phyloP scores from a whole-genome alignment of 2,797 vertebrate species.

The Cynodonichthys magdalenae region DNA sequence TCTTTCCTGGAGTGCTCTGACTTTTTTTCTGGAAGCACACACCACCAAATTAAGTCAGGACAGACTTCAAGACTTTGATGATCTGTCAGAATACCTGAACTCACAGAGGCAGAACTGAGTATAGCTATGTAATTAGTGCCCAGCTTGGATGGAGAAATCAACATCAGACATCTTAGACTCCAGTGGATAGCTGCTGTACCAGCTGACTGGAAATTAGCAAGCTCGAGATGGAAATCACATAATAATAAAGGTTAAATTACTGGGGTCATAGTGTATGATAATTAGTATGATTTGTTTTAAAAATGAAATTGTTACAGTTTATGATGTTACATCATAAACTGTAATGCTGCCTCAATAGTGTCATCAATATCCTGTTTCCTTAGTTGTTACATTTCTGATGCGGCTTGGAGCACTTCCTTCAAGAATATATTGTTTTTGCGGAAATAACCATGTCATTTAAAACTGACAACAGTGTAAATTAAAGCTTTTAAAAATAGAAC shows the following conservation, averaged over 20 bases:
- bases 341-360: background rate
- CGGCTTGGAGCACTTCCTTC: too few relatives aligned
- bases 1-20: background rate
- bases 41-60: too few relatives aligned
- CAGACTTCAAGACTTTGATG: background rate
- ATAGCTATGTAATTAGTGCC: background rate
- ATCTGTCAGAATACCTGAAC: background rate
- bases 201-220: slow-evolving; percentile 21
- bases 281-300: background rate
- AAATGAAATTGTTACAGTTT: slow-evolving; percentile 28
- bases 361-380: slow-evolving; percentile 1
- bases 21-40: background rate
- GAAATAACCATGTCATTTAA: too few relatives aligned
- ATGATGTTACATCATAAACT: background rate
- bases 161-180: background rate
- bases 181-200: slow-evolving; percentile 17
- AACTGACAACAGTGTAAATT: too few relatives aligned
- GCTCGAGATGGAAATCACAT: background rate
- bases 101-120: background rate
- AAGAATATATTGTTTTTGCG: too few relatives aligned
- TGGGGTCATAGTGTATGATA: slow-evolving; percentile 5
- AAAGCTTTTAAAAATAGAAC: too few relatives aligned
- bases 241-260: slow-evolving; percentile 16
- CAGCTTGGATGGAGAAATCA: slow-evolving; percentile 1
- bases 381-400: too few relatives aligned